Conservation (phyloP, 37 sponge, comb jelly and placozoan genomes). For the Oopsacas minuta region DNA sequence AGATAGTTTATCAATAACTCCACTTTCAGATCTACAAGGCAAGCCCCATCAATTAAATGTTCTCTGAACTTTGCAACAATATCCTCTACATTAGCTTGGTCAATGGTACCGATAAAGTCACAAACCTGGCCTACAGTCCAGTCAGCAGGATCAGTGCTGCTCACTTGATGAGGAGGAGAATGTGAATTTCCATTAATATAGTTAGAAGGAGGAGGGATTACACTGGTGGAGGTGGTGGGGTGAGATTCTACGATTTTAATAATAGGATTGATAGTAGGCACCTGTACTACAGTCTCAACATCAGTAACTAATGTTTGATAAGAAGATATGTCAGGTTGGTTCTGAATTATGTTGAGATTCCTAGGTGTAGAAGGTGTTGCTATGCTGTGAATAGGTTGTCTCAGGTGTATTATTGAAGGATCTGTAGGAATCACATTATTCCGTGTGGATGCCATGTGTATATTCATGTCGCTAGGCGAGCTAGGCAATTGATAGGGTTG, state of each 20-base stretch:
- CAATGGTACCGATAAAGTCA: background rate
- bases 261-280: background rate
- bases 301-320: background rate
- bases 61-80: background rate
- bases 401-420: background rate
- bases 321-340: background rate
- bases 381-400: background rate
- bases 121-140: background rate
- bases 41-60: background rate
- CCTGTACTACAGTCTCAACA: background rate
- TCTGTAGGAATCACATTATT: background rate
- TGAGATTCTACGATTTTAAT: background rate
- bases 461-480: background rate
- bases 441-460: background rate
- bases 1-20: background rate
- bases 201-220: conserved; percentile 8
- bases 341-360: background rate
- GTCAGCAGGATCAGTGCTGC: background rate
- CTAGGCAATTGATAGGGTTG: background rate
- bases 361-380: background rate
- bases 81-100: background rate
- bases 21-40: background rate
- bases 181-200: background rate
- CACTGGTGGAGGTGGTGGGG: background rate
- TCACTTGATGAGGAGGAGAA: background rate